Evolutionary conservation across 1,140 invertebrate species (phyloP).

Genomic region (Mycetomoellerius zeteki): DNA sequence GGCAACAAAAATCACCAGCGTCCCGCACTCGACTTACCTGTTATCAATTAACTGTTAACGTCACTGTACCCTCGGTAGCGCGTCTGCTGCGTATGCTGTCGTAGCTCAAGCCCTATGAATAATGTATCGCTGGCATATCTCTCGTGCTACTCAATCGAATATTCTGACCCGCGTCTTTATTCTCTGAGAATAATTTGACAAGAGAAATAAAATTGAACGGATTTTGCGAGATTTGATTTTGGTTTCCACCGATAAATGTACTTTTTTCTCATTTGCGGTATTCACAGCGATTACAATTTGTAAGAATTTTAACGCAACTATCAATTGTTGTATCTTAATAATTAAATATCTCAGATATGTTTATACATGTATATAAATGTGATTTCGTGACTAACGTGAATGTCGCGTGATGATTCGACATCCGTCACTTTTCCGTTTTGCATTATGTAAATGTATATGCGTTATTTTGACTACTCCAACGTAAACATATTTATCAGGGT

Average conservation of each 20-base stretch:
- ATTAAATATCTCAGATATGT: neutral
- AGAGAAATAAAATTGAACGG: neutral
- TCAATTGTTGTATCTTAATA: neutral
- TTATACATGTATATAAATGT: neutral
- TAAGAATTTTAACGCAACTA: neutral
- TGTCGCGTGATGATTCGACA: slow-evolving; percentile 6
- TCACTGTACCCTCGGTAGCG: slow-evolving; percentile 57
- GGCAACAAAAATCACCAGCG: slow-evolving; percentile 65
- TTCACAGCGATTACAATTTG: neutral
- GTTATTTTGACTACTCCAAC: slow-evolving; percentile 4
- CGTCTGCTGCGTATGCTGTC: slow-evolving; percentile 54
- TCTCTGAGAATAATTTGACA: neutral
- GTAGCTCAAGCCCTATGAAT: slow-evolving; percentile 64
- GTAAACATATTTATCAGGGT: slow-evolving; percentile 24
- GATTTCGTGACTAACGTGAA: neutral
- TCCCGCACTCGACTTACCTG: slow-evolving; percentile 66
- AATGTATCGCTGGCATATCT: slow-evolving; percentile 64
- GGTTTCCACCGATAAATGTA: neutral
- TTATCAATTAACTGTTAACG: slow-evolving; percentile 77
- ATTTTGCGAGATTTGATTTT: neutral
- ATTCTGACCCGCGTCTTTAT: slow-evolving; percentile 8
- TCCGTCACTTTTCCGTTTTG: neutral
- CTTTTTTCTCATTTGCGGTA: no score
- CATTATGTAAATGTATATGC: neutral
- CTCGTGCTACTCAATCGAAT: slow-evolving; percentile 64